Conservation (phyloP, 2,888 invertebrate species). For the Clitarchus hookeri region DNA sequence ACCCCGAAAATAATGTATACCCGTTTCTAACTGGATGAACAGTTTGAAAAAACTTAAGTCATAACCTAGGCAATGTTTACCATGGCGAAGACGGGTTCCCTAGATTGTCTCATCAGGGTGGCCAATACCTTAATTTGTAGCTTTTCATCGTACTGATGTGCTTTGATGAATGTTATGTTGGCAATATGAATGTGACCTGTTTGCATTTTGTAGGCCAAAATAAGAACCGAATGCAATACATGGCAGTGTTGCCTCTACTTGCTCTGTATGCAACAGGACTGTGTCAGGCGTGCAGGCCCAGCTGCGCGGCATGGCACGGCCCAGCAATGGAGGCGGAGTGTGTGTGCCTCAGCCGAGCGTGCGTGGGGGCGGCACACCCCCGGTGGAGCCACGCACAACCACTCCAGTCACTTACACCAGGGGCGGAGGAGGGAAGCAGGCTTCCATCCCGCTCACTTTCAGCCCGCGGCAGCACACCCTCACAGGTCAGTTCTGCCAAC, state of each 20-base stretch:
- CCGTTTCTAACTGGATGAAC: too few relatives aligned
- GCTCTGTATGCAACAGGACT: slow-evolving; percentile 39
- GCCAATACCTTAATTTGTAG: too few relatives aligned
- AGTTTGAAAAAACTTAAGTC: too few relatives aligned
- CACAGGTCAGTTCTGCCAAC: not conserved
- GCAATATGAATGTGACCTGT: too few relatives aligned
- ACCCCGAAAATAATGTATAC: too few relatives aligned
- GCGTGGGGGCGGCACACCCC: slow-evolving; percentile 28
- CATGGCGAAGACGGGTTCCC: too few relatives aligned
- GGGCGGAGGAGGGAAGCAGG: slow-evolving; percentile 40
- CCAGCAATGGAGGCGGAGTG: slow-evolving; percentile 8
- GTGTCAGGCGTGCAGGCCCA: slow-evolving; percentile 46
- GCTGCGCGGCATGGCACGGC: slow-evolving; percentile 40
- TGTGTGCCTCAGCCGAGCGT: not conserved
- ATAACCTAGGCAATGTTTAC: too few relatives aligned
- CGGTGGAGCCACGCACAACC: slow-evolving; percentile 46
- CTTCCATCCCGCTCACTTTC: slow-evolving; percentile 27
- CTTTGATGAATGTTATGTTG: too few relatives aligned
- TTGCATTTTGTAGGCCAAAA: too few relatives aligned
- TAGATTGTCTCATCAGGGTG: too few relatives aligned
- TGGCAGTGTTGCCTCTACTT: not conserved
- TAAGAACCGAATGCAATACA: too few relatives aligned
- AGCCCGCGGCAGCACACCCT: slow-evolving; percentile 25
- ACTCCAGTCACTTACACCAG: slow-evolving; percentile 50
- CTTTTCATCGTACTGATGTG: too few relatives aligned